Conservation (phyloP, 2,888 invertebrate genomes). For the Iphiclides podalirius region DNA sequence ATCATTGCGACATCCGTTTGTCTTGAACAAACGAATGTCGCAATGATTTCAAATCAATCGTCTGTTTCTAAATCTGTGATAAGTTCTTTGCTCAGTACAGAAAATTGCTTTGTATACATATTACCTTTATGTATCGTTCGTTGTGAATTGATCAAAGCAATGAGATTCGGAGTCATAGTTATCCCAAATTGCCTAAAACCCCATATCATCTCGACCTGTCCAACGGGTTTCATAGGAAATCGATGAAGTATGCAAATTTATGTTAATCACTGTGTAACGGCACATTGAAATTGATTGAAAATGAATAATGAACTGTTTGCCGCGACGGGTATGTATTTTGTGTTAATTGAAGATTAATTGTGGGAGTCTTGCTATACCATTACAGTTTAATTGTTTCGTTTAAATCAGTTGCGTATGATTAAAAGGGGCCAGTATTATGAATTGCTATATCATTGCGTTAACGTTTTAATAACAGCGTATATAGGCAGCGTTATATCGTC, state of each 20-base stretch:
- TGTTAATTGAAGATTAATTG: conserved; percentile 16
- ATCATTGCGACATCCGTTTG: too few species aligned
- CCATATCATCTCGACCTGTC: conserved; percentile 13
- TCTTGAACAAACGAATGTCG: too few species aligned
- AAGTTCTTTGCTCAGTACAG: too few species aligned
- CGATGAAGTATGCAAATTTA: conserved; percentile 20
- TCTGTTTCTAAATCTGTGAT: too few species aligned
- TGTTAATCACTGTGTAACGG: conserved; percentile 18
- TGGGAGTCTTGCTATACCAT: too few species aligned
- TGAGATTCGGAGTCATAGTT: too few species aligned
- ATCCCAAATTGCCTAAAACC: too few species aligned
- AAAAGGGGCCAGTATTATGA: not conserved
- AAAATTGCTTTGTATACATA: too few species aligned
- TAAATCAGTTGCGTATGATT: not conserved
- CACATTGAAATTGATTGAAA: conserved; percentile 10
- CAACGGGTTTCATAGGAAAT: conserved; percentile 21
- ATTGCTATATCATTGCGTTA: not conserved
- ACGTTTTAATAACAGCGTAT: too few species aligned
- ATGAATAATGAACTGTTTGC: conserved; percentile 15
- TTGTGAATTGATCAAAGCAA: not conserved
- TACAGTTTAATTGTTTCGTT: not conserved
- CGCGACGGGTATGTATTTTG: conserved; percentile 12
- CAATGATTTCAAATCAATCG: too few species aligned
- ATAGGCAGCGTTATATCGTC: too few species aligned
- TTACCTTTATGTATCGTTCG: too few species aligned